These are phyloP conservation scores for Caenorhabditis sp. DNA, from an alignment of 2,888 invertebrate genomes.

Conservation along the genomic window DNA sequence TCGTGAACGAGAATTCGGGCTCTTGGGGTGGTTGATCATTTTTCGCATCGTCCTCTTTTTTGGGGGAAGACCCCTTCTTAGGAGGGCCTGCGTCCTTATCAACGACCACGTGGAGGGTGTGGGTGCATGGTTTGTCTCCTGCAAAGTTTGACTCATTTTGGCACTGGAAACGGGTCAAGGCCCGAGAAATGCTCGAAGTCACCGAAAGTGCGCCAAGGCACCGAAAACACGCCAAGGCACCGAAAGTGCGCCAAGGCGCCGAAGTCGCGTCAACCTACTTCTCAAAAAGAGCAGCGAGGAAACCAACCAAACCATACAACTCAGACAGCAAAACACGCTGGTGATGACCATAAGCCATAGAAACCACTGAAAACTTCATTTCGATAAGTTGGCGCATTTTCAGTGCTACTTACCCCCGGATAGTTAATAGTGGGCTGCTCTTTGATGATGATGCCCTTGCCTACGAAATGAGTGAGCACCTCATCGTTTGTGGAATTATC, in stretches of 20 bases:
- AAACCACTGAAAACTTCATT: constrained; percentile 36
- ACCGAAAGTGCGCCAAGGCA: constrained; percentile 15
- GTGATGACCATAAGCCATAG: background rate
- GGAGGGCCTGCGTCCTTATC: background rate
- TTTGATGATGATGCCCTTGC: background rate
- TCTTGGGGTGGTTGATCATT: background rate
- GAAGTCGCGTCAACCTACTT: constrained; percentile 3
- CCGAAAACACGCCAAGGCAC: constrained; percentile 18
- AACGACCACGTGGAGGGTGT: constrained; percentile 8
- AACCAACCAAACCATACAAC: constrained; percentile 17
- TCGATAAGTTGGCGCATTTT: background rate
- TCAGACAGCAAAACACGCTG: constrained; percentile 2
- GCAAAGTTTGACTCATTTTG: background rate
- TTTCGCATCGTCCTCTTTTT: background rate
- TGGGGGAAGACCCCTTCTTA: background rate
- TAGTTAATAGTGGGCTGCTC: background rate
- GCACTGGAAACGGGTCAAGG: background rate
- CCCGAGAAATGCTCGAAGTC: background rate
- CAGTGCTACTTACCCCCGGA: background rate
- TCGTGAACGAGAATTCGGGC: background rate
- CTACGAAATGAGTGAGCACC: background rate
- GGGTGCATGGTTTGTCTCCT: constrained; percentile 35
- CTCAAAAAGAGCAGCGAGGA: constrained; percentile 17
- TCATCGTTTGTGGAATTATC: too few species aligned
- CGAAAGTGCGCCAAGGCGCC: background rate